phyloP scores from a whole-genome alignment of 2,888 invertebrate genomes.

The Drosophila pseudotakahashii region DNA sequence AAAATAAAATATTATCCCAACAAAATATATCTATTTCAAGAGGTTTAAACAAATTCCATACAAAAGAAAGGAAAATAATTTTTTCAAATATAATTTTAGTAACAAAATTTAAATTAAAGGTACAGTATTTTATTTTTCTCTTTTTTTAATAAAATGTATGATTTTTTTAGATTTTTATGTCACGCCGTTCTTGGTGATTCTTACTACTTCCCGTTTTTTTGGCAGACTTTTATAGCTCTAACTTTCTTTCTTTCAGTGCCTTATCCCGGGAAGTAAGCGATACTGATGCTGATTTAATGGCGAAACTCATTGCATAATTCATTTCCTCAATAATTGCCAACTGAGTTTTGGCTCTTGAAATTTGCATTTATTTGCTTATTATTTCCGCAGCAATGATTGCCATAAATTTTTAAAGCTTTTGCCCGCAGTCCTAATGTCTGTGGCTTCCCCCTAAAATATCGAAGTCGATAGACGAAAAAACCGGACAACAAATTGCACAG shows the following conservation, averaged over 20 bases:
- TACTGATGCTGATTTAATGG: constrained; percentile 37
- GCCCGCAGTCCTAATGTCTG: constrained; percentile 10
- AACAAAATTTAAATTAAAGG: too few relatives aligned
- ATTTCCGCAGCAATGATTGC: constrained; percentile 31
- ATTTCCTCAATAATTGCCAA: constrained; percentile 33
- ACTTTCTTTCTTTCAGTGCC: constrained; percentile 12
- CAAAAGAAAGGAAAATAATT: too few relatives aligned
- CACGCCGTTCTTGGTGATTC: too few relatives aligned
- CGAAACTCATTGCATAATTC: constrained; percentile 37
- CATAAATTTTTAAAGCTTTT: constrained; percentile 32
- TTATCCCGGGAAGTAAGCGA: constrained; percentile 30
- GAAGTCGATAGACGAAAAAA: constrained; percentile 13
- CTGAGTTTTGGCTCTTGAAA: constrained; percentile 26
- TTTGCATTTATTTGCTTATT: constrained; percentile 41
- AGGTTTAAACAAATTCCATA: too few relatives aligned
- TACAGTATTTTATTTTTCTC: too few relatives aligned
- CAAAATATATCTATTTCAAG: too few relatives aligned
- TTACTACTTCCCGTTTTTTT: too few relatives aligned
- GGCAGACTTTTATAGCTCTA: too few relatives aligned
- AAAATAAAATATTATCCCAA: not conserved
- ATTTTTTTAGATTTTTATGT: too few relatives aligned
- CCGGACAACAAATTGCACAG: constrained; percentile 50
- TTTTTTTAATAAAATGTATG: too few relatives aligned
- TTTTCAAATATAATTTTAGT: not conserved
- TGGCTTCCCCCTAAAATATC: constrained; percentile 13